Evolutionary conservation across 2,797 vertebrate genomes (phyloP).

Genomic region (Siniperca scherzeri): DNA sequence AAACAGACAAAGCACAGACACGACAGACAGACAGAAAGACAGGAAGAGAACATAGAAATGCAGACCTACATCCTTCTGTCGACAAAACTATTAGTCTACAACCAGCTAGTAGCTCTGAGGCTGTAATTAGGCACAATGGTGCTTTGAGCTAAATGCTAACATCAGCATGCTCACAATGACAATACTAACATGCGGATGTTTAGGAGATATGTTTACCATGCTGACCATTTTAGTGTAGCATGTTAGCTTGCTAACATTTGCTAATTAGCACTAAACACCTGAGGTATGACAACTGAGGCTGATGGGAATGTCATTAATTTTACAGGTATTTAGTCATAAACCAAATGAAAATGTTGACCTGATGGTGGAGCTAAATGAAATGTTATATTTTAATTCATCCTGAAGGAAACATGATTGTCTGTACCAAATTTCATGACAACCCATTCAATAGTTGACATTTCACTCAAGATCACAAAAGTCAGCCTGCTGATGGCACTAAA

Average conservation of each 20-base stretch:
- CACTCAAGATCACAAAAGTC: too few species aligned
- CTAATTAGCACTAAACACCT: background rate
- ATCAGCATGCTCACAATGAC: too few species aligned
- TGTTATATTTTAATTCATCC: background rate
- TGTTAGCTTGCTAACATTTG: background rate
- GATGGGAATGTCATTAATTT: background rate
- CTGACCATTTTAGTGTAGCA: background rate
- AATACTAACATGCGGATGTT: background rate
- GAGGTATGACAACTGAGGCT: background rate
- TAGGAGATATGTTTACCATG: background rate
- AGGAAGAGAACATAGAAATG: background rate
- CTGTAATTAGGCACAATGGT: background rate
- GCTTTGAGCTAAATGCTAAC: background rate
- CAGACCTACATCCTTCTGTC: background rate
- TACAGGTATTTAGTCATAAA: background rate
- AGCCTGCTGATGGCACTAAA: background rate
- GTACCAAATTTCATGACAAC: background rate
- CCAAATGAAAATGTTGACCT: background rate
- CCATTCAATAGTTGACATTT: background rate
- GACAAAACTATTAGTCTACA: background rate
- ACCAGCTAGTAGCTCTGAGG: background rate
- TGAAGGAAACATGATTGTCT: background rate
- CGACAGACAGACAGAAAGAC: background rate
- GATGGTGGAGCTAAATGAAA: background rate
- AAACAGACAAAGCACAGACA: background rate